A percentile compares a stretch with the other conserved stretches of the same genome.
phyloP scores from a whole-genome alignment of 2,888 invertebrate species.

The Steinernema carpocapsae region DNA sequence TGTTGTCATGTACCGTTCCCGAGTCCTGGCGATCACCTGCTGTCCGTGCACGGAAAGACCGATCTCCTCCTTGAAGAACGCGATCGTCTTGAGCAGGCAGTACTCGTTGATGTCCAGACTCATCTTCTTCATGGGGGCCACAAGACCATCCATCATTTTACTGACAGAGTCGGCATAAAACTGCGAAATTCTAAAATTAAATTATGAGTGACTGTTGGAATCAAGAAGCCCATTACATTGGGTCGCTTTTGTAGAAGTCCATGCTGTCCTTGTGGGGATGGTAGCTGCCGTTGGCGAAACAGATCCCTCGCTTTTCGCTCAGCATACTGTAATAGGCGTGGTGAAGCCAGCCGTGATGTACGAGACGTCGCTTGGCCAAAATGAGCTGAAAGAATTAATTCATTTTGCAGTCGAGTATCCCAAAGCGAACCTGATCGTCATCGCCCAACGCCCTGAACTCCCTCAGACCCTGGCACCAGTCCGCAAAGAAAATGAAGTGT shows the following conservation, averaged over 20 bases:
- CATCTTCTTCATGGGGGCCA: conserved; percentile 16
- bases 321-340: conserved; percentile 42
- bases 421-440: conserved; percentile 38
- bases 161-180: not conserved
- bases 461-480: conserved; percentile 40
- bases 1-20: conserved; percentile 4
- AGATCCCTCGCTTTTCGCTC: conserved; percentile 39
- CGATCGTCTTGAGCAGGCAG: not conserved
- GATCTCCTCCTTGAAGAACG: conserved; percentile 22
- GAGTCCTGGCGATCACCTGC: not conserved
- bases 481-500: conserved; percentile 47
- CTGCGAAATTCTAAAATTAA: not conserved
- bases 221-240: not conserved
- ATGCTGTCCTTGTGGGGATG: conserved; percentile 40
- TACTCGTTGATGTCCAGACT: conserved; percentile 8
- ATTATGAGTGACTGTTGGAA: not conserved
- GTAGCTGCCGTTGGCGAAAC: conserved; percentile 43
- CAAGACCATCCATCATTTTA: conserved; percentile 16
- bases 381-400: conserved; percentile 37
- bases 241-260: not conserved
- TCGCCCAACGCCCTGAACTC: conserved; percentile 41
- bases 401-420: not conserved
- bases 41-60: not conserved
- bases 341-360: conserved; percentile 44
- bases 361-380: conserved; percentile 45